Evolutionary conservation across 2,113 vertebrate genomes (phyloP).

Genomic region (Megaceryle torquata): DNA sequence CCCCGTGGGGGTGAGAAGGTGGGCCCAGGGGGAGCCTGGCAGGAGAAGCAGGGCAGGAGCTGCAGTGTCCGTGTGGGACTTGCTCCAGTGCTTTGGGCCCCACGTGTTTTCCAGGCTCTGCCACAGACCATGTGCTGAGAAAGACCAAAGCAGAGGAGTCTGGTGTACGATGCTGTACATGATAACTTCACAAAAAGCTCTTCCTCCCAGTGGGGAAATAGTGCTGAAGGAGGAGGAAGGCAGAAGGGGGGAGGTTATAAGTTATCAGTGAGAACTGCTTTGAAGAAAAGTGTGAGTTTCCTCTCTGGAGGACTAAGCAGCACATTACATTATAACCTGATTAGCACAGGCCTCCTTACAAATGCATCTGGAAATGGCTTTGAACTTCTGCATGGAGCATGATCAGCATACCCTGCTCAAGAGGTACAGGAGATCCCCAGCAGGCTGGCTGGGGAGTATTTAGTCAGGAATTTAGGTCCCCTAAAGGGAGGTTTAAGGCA

Average conservation of each 20-base stretch:
- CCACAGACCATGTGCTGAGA: not conserved
- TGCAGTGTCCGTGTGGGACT: not conserved
- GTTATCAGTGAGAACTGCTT: constrained; percentile 65
- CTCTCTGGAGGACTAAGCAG: constrained; percentile 63
- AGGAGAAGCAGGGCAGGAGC: not conserved
- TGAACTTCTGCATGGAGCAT: constrained; percentile 69
- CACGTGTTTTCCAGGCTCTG: rapidly evolving
- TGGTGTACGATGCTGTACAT: not conserved
- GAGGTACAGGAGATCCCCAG: not conserved
- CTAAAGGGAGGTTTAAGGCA: not conserved
- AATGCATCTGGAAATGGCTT: constrained; percentile 70
- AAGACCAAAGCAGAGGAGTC: not conserved
- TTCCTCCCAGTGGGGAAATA: not conserved
- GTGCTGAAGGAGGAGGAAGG: not conserved
- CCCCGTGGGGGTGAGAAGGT: not conserved
- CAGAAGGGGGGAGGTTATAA: not conserved
- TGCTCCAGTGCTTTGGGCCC: not conserved
- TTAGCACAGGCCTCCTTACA: constrained; percentile 72
- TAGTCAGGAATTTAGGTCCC: not conserved
- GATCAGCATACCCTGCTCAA: constrained; percentile 34
- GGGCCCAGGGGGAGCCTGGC: rapidly evolving
- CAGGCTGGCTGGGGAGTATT: not conserved
- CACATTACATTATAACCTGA: constrained; percentile 64
- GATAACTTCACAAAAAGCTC: not conserved
- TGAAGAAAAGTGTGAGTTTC: constrained; percentile 72